Conservation (phyloP, 2,888 invertebrate species). For the Artemia sinica region DNA sequence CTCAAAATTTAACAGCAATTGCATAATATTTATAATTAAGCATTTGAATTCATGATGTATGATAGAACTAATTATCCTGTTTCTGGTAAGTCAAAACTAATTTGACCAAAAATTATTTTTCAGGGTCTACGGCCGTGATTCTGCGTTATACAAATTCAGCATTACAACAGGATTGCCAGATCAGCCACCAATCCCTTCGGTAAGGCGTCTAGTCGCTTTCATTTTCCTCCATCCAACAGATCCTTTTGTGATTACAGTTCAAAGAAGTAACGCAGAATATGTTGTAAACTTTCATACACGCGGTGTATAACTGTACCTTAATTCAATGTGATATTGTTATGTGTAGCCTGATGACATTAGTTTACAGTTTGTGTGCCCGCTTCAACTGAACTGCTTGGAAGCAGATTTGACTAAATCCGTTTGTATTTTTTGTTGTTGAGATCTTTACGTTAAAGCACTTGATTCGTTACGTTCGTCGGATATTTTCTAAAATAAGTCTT, state of each 20-base stretch:
- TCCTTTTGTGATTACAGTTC: slow-evolving; percentile 87
- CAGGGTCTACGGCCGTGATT: slow-evolving; percentile 70
- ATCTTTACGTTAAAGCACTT: too few relatives aligned
- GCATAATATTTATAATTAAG: too few relatives aligned
- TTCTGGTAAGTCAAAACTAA: background rate
- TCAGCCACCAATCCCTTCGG: slow-evolving; percentile 46
- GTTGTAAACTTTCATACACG: slow-evolving; percentile 86
- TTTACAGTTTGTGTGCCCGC: too few relatives aligned
- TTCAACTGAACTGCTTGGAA: background rate
- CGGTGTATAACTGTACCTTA: slow-evolving; percentile 32
- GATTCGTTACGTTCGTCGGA: too few relatives aligned
- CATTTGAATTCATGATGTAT: background rate
- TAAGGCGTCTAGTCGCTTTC: slow-evolving; percentile 71
- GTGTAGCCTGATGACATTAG: too few relatives aligned
- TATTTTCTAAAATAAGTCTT: too few relatives aligned
- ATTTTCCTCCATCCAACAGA: slow-evolving; percentile 92
- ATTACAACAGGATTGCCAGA: slow-evolving; percentile 47
- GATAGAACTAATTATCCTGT: slow-evolving; percentile 24
- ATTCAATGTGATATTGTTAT: too few relatives aligned
- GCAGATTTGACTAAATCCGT: background rate
- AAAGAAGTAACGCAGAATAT: slow-evolving; percentile 77
- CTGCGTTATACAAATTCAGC: slow-evolving; percentile 56
- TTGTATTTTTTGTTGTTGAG: too few relatives aligned
- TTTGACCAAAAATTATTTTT: slow-evolving; percentile 23
- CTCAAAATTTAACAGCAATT: too few relatives aligned